phyloP scores from a whole-genome alignment of 2,797 vertebrate genomes.

The Acanthurus leucopareius region DNA sequence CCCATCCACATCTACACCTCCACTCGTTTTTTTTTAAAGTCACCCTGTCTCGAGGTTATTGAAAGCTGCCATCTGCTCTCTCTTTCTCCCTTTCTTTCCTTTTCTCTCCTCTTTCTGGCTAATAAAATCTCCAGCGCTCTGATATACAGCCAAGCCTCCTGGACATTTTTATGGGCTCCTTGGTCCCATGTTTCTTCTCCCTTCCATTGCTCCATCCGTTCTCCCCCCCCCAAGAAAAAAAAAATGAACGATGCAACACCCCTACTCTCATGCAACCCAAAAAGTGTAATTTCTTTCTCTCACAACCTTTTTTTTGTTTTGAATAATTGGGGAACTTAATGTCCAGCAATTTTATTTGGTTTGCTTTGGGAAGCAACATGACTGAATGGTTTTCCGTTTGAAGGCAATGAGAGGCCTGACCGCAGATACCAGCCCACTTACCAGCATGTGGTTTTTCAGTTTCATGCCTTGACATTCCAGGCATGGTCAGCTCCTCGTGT shows the following conservation, averaged over 20 bases:
- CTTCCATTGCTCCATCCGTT: slow-evolving; percentile 55
- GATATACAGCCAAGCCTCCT: slow-evolving; percentile 79
- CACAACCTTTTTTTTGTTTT: slow-evolving; percentile 25
- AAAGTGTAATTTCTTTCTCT: slow-evolving; percentile 50
- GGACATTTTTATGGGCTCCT: slow-evolving; percentile 80
- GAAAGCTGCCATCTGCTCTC: slow-evolving; percentile 57
- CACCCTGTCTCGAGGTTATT: slow-evolving; percentile 53
- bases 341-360: slow-evolving; percentile 68
- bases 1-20: slow-evolving; percentile 47
- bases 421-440: slow-evolving; percentile 54
- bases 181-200: slow-evolving; percentile 61
- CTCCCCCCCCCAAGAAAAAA: not conserved
- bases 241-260: slow-evolving; percentile 52
- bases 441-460: slow-evolving; percentile 67
- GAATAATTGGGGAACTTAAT: slow-evolving; percentile 53
- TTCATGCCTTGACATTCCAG: slow-evolving; percentile 60
- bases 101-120: slow-evolving; percentile 65
- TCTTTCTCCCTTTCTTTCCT: slow-evolving; percentile 49
- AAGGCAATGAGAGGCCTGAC: slow-evolving; percentile 46
- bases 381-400: slow-evolving; percentile 65
- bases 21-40: slow-evolving; percentile 35
- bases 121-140: slow-evolving; percentile 76
- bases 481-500: slow-evolving; percentile 41
- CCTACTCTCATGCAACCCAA: slow-evolving; percentile 50
- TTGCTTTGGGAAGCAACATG: slow-evolving; percentile 70